Percentiles rank a stretch among this genome's conserved stretches.
These are phyloP conservation scores for Hylyphantes graminicola DNA, from an alignment of 1,140 invertebrate genomes.

Conservation along the genomic window DNA sequence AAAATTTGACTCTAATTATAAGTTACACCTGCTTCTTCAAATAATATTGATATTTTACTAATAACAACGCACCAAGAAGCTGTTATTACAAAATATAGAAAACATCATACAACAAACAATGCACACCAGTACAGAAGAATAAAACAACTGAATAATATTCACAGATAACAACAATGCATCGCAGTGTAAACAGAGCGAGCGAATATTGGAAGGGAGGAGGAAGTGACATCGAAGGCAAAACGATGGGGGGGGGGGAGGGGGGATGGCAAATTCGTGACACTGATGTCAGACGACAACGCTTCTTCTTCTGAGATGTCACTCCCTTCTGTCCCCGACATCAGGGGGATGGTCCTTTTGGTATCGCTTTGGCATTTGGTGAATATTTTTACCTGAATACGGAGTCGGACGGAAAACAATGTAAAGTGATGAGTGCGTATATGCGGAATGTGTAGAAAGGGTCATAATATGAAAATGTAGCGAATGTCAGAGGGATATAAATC, in stretches of 20 bases:
- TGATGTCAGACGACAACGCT: slow-evolving; percentile 51
- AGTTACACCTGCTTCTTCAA: too few species aligned
- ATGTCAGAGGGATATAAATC: background rate
- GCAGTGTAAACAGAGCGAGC: background rate
- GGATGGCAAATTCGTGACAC: slow-evolving; percentile 41
- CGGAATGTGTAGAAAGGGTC: background rate
- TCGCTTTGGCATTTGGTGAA: background rate
- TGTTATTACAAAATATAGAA: too few species aligned
- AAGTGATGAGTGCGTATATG: background rate
- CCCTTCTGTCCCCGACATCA: slow-evolving; percentile 37
- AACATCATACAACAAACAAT: too few species aligned
- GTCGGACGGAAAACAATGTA: background rate
- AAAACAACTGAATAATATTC: too few species aligned
- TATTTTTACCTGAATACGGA: background rate
- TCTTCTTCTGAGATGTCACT: slow-evolving; percentile 52
- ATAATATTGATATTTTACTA: too few species aligned
- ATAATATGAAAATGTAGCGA: background rate
- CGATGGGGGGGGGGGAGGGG: slow-evolving; percentile 8
- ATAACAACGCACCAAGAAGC: too few species aligned
- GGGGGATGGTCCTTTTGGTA: background rate
- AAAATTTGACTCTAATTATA: too few species aligned
- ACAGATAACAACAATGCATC: too few species aligned
- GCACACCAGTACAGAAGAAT: too few species aligned
- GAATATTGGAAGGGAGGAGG: background rate
- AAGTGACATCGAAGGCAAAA: slow-evolving; percentile 5